A percentile compares a stretch with the other conserved stretches of the same genome.
phyloP scores from a whole-genome alignment of 2,797 vertebrate genomes.

The Sciurus carolinensis region DNA sequence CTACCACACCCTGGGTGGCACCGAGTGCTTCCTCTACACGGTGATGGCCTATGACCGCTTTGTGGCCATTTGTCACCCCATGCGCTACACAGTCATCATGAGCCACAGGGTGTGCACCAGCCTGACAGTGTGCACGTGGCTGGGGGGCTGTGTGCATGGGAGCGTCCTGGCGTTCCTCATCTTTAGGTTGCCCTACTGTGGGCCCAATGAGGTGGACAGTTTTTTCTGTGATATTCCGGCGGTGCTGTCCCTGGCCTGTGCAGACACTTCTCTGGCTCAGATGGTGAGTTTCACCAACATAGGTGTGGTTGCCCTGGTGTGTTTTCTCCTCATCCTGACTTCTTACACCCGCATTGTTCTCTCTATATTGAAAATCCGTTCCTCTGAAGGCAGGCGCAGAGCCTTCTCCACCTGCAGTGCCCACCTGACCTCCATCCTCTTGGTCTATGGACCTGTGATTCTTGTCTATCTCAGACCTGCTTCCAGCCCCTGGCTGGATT shows the following conservation, averaged over 20 bases:
- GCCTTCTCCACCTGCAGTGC: slow-evolving; percentile 76
- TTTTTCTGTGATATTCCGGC: slow-evolving; percentile 76
- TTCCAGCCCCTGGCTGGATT: slow-evolving; percentile 57
- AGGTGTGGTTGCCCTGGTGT: slow-evolving; percentile 47
- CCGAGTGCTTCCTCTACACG: slow-evolving; percentile 73
- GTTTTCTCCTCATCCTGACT: slow-evolving; percentile 65
- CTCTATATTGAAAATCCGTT: slow-evolving; percentile 77
- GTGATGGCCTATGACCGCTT: slow-evolving; percentile 78
- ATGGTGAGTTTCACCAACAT: slow-evolving; percentile 66
- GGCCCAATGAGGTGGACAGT: slow-evolving; percentile 47
- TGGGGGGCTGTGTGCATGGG: slow-evolving; percentile 66
- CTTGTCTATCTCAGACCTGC: not conserved
- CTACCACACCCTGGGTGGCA: slow-evolving; percentile 68
- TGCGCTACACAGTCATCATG: slow-evolving; percentile 68
- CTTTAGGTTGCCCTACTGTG: slow-evolving; percentile 73
- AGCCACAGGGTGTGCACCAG: slow-evolving; percentile 26
- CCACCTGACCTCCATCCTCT: slow-evolving; percentile 43
- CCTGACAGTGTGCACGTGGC: slow-evolving; percentile 62
- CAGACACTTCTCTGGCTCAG: slow-evolving; percentile 56
- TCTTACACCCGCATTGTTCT: slow-evolving; percentile 60
- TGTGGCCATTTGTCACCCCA: slow-evolving; percentile 74
- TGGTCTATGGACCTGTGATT: not conserved
- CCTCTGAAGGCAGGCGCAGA: slow-evolving; percentile 43
- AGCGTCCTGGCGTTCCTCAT: slow-evolving; percentile 51
- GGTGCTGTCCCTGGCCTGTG: slow-evolving; percentile 72